A percentile compares a stretch with the other conserved stretches of the same genome.
Conservation (phyloP, 2,888 invertebrate species). For the Dicyrtomina minuta region DNA sequence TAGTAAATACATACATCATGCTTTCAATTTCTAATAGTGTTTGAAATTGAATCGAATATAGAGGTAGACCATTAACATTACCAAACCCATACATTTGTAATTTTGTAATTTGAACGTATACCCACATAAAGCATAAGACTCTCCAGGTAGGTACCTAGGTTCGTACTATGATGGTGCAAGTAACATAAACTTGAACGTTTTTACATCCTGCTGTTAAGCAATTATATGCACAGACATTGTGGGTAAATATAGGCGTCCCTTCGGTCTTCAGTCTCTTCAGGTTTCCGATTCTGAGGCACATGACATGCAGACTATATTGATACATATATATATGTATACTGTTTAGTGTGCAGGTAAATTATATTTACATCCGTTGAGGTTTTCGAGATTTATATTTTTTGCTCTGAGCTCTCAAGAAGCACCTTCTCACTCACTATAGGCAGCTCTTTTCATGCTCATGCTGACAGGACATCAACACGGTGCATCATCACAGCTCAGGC, state of each 20-base stretch:
- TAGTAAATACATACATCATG: no score
- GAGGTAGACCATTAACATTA: no score
- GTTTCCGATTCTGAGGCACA: no score
- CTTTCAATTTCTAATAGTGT: no score
- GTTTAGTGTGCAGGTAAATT: neutral
- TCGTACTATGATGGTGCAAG: no score
- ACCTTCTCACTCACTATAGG: neutral
- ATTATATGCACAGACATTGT: slow-evolving; percentile 10
- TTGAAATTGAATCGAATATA: no score
- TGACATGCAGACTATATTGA: neutral
- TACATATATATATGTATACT: neutral
- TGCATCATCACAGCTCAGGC: neutral
- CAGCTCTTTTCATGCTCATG: neutral
- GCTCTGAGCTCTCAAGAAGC: neutral
- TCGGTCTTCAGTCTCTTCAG: no score
- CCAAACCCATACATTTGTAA: no score
- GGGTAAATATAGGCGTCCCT: slow-evolving; percentile 15
- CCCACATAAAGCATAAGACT: no score
- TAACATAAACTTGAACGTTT: neutral
- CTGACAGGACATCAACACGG: neutral
- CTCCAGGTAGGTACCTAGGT: no score
- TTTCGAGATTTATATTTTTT: neutral
- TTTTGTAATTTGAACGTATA: no score
- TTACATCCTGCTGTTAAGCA: slow-evolving; percentile 18
- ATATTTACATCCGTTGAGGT: slow-evolving; percentile 21